These are phyloP conservation scores for Gasteruption jaculator DNA, from an alignment of 2,888 invertebrate species.

Conservation along the genomic window DNA sequence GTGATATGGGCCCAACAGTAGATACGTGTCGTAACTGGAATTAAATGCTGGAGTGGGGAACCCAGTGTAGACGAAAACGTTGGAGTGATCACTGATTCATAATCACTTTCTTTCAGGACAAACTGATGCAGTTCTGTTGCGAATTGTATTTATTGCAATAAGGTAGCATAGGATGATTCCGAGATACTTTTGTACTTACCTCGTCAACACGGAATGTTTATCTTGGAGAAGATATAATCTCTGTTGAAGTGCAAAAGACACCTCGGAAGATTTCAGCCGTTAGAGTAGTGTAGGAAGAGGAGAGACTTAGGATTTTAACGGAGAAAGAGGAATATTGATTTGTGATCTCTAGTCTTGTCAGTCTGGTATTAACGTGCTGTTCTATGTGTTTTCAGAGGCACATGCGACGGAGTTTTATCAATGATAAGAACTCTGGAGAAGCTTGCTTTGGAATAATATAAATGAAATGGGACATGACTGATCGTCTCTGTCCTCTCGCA, in stretches of 20 bases:
- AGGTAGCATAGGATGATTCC: conserved; percentile 33
- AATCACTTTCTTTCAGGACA: background rate
- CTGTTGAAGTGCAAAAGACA: conserved; percentile 22
- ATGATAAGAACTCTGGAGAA: conserved; percentile 49
- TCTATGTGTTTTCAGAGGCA: conserved; percentile 52
- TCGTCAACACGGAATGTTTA: background rate
- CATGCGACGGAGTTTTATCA: conserved; percentile 51
- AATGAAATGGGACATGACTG: conserved; percentile 46
- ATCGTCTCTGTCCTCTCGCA: conserved; percentile 43
- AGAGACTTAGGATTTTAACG: conserved; percentile 16
- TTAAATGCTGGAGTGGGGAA: too few relatives aligned
- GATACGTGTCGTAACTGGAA: too few relatives aligned
- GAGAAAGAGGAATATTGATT: background rate
- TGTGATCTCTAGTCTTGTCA: conserved; percentile 41
- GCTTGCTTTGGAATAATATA: conserved; percentile 48
- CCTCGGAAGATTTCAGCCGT: conserved; percentile 37
- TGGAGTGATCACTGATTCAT: too few relatives aligned
- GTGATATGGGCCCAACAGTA: too few relatives aligned
- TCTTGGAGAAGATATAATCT: background rate
- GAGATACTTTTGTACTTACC: conserved; percentile 25
- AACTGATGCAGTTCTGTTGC: too few relatives aligned
- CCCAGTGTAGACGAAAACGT: too few relatives aligned
- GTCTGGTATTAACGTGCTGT: conserved; percentile 52
- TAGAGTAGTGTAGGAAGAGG: conserved; percentile 24
- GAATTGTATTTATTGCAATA: too few relatives aligned